These are phyloP conservation scores for Trichonephila inaurata DNA, from an alignment of 1,140 invertebrate species.

Conservation along the genomic window DNA sequence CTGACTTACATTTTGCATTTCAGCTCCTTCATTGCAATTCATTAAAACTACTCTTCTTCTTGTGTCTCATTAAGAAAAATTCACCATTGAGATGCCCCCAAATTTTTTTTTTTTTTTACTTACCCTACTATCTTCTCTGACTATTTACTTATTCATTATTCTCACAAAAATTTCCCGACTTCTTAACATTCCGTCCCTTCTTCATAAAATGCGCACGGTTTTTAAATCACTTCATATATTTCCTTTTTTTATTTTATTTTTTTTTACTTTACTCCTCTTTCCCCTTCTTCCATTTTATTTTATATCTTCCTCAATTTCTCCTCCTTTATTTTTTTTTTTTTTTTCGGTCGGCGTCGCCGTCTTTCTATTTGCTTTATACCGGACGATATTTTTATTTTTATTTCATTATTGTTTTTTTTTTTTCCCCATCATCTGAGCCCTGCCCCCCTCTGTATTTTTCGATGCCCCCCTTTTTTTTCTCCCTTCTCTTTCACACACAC, in stretches of 20 bases:
- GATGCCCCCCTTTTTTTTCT: not conserved
- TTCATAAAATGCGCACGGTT: slow-evolving; percentile 66
- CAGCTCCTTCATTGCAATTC: slow-evolving; percentile 22
- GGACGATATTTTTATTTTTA: slow-evolving; percentile 53
- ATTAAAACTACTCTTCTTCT: slow-evolving; percentile 36
- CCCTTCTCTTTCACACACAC: not conserved
- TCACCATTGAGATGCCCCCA: slow-evolving; percentile 14
- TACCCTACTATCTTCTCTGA: not conserved
- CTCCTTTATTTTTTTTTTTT: not conserved
- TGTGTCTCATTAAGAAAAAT: slow-evolving; percentile 20
- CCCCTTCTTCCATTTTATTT: slow-evolving; percentile 2
- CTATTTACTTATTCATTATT: slow-evolving; percentile 69
- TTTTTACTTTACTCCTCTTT: not conserved
- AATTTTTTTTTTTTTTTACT: not conserved
- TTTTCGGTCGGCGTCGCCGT: slow-evolving; percentile 7
- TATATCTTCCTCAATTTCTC: slow-evolving; percentile 61
- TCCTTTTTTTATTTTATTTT: not conserved
- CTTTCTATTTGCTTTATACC: slow-evolving; percentile 67
- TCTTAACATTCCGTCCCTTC: slow-evolving; percentile 56
- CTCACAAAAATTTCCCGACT: slow-evolving; percentile 46
- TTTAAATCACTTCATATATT: slow-evolving; percentile 71
- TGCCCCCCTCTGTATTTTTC: not conserved
- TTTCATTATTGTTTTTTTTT: slow-evolving; percentile 33
- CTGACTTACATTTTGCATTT: slow-evolving; percentile 21
- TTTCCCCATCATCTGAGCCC: slow-evolving; percentile 26